Base-by-base conservation (phyloP, 1,140 invertebrate genomes). In the Drosophila willistoni region DNA sequence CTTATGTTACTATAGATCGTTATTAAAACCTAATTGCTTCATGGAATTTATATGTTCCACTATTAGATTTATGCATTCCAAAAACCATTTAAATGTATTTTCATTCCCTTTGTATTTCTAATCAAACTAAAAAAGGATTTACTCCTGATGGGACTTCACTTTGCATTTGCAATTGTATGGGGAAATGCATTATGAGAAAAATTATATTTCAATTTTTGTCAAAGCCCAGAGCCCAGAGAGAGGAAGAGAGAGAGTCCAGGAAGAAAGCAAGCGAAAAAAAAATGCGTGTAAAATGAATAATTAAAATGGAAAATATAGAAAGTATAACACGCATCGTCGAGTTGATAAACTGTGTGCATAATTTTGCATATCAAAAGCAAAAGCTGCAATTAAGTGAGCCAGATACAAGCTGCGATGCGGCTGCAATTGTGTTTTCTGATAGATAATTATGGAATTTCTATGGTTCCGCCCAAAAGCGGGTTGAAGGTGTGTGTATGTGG, bases 301-400 rank as follows among this genome's bases (percentile, higher is more conserved):
- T 29, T 60, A 63, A 39, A 67, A 29, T 65, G 13, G 33, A 42
- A 64, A 55, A 29, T 36, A 47, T 41, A 25, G 19, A 13, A 13
- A 9, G 22, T 22, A 19, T 17, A 68, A 69, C 61, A 81, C 61
- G 64, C 76, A 71, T 73, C 62, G 67, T 73, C 76, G 77, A 68
- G 83, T 79, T 87, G 85, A 87, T 87, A 83, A 77, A 87, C 79
- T 79, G 76, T 79, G 83, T 77, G 83, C 79, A 87, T 78, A 83
- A 86, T 86, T 86, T 87, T 87, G 79, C 83, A 86, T 87, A 82
- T 86, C 79, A 87, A 81, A 82, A 81, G 79, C 74, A 85, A 86
- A 70, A 72, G 75, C 78, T 82, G 79, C 83, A 86, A 86, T 86
- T 86, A 87, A 86, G 74, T 79, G 68, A 79, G 68, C 79, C 44